A percentile compares a stretch with the other conserved stretches of the same genome.
Conservation (phyloP, 2,888 invertebrate species). For the Zootermopsis nevadensis region DNA sequence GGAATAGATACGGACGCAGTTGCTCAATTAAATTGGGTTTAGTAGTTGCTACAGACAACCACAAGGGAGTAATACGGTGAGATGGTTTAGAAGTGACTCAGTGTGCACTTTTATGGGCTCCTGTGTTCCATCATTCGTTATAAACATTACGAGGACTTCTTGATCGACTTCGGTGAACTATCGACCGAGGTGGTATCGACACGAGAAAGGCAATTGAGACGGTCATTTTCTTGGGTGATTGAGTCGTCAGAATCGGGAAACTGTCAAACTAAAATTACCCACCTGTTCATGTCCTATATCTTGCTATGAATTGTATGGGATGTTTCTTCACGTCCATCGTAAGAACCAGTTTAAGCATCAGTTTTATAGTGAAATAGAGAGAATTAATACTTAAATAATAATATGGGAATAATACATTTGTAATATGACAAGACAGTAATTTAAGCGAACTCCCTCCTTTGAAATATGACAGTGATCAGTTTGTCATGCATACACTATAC, state of each 20-base stretch:
- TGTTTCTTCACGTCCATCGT: neutral
- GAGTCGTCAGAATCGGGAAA: constrained; percentile 37
- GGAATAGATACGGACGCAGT: neutral
- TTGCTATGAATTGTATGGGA: neutral
- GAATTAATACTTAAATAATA: no score
- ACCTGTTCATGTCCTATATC: neutral
- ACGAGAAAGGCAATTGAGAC: constrained; percentile 22
- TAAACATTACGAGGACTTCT: neutral
- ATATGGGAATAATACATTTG: no score
- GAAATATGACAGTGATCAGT: no score
- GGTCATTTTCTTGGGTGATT: constrained; percentile 37
- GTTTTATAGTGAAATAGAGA: no score
- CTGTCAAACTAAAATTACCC: constrained; percentile 20
- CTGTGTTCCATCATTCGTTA: constrained; percentile 15
- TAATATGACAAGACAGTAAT: no score
- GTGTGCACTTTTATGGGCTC: constrained; percentile 29
- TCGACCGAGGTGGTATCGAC: constrained; percentile 27
- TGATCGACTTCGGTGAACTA: constrained; percentile 5
- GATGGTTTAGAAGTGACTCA: neutral
- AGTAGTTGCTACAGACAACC: neutral
- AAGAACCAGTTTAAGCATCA: neutral
- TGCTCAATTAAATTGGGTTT: neutral
- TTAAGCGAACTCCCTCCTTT: no score
- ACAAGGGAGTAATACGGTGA: neutral
- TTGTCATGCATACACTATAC: no score